These are phyloP conservation scores for Anabas testudineus DNA, from an alignment of 2,797 vertebrate species.

Conservation along the genomic window DNA sequence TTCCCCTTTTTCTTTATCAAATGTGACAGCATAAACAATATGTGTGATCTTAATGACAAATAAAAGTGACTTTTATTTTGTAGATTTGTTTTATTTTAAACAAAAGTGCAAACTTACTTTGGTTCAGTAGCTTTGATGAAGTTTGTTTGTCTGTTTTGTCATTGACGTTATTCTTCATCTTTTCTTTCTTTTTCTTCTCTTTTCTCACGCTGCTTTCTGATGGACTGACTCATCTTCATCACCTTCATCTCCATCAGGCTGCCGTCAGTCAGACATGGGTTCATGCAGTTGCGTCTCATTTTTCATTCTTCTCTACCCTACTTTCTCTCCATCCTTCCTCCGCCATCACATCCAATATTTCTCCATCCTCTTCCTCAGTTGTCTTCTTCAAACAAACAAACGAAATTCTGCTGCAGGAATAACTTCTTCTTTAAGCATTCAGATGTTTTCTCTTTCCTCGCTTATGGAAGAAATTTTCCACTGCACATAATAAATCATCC, in stretches of 20 bases:
- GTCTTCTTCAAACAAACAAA: neutral
- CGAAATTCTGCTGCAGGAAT: too few relatives aligned
- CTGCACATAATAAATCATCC: too few relatives aligned
- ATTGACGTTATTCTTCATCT: conserved; percentile 38
- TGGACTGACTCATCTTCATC: conserved; percentile 80
- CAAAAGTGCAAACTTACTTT: too few relatives aligned
- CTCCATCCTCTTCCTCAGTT: conserved; percentile 27
- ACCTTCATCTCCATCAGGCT: conserved; percentile 86
- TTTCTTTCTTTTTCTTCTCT: conserved; percentile 63
- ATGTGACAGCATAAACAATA: too few relatives aligned
- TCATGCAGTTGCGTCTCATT: conserved; percentile 98
- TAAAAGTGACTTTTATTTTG: too few relatives aligned
- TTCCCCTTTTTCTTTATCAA: too few relatives aligned
- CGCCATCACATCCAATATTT: neutral
- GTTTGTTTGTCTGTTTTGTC: conserved; percentile 47
- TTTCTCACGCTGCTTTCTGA: conserved; percentile 85
- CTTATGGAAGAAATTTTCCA: too few relatives aligned
- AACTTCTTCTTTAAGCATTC: too few relatives aligned
- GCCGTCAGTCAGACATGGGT: conserved; percentile 98
- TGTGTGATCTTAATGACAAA: too few relatives aligned
- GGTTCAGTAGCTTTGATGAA: neutral
- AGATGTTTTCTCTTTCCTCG: too few relatives aligned
- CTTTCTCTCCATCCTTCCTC: neutral
- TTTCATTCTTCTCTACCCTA: conserved; percentile 50
- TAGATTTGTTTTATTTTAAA: too few relatives aligned